Conservation (phyloP, 2,113 vertebrate genomes). For the Chaetura pelagica region DNA sequence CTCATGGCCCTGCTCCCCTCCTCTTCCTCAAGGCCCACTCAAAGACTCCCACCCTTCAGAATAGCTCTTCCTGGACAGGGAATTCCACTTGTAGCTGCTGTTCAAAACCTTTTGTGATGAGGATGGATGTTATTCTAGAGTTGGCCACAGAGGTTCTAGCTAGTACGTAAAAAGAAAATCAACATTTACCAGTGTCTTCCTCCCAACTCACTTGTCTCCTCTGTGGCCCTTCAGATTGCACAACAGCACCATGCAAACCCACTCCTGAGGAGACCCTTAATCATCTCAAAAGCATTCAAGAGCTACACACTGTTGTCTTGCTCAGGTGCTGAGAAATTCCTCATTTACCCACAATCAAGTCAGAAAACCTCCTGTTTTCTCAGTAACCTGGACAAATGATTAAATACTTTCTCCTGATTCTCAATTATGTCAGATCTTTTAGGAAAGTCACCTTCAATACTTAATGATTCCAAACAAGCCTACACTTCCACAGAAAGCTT, state of each 20-base stretch:
- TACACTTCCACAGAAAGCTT: neutral
- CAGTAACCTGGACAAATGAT: neutral
- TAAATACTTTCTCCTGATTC: neutral
- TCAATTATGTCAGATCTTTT: neutral
- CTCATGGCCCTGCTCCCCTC: neutral
- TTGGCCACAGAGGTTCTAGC: neutral
- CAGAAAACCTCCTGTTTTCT: neutral
- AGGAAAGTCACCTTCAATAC: neutral
- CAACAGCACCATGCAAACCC: neutral
- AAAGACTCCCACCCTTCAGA: neutral
- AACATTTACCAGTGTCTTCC: fast-evolving
- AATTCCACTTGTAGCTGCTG: neutral
- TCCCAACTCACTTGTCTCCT: neutral
- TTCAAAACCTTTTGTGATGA: neutral
- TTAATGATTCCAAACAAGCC: neutral
- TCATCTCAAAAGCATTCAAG: neutral
- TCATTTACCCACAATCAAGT: neutral
- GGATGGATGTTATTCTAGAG: neutral
- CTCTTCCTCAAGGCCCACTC: neutral
- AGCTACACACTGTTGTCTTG: neutral
- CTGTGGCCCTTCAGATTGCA: neutral
- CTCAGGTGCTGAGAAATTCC: neutral
- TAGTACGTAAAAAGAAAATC: neutral
- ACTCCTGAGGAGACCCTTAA: neutral
- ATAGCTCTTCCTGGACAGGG: neutral